phyloP scores from a whole-genome alignment of 2,113 vertebrate genomes.

The Solenodon paradoxus region DNA sequence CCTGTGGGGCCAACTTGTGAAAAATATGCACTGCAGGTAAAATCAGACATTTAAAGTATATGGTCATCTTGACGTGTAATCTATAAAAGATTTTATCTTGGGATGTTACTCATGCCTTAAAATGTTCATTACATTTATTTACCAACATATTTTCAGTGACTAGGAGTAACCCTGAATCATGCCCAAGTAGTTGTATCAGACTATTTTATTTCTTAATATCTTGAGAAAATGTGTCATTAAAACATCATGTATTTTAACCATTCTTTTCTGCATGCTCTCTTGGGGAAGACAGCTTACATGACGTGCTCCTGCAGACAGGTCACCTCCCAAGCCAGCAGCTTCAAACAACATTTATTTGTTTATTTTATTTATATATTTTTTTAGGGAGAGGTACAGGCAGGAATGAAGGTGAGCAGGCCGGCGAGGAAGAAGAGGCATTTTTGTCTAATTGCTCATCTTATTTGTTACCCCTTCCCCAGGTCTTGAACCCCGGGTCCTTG shows the following conservation, averaged over 20 bases:
- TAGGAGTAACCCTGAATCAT: neutral
- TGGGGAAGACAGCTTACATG: neutral
- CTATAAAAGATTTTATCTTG: neutral
- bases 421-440: no score
- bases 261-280: neutral
- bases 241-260: neutral
- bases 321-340: neutral
- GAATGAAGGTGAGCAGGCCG: no score
- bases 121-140: neutral
- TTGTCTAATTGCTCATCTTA: no score
- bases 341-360: neutral
- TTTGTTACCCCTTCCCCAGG: no score
- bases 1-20: constrained; percentile 91
- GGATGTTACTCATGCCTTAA: neutral
- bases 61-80: neutral
- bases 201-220: neutral
- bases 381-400: no score
- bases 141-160: neutral
- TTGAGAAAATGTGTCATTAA: neutral
- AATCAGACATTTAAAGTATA: neutral
- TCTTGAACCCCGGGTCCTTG: no score
- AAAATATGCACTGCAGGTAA: constrained; percentile 90
- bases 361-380: no score
- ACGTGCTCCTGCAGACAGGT: neutral
- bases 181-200: neutral